These are phyloP conservation scores for Gymnocephalus cernua DNA, from an alignment of 2,113 vertebrate species.

Conservation along the genomic window DNA sequence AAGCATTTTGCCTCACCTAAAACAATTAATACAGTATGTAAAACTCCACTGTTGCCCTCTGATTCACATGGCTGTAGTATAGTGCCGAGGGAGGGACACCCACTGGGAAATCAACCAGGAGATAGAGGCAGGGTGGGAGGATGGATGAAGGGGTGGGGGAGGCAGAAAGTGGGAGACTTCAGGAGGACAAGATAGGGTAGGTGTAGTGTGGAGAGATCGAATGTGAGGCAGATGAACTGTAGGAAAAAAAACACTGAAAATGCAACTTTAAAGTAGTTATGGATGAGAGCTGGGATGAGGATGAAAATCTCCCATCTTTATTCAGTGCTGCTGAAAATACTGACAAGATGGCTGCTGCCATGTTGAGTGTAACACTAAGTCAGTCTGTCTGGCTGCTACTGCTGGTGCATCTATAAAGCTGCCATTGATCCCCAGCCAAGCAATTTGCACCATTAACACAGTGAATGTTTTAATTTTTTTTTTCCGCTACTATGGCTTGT, in stretches of 20 bases:
- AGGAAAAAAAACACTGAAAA: conserved; percentile 13
- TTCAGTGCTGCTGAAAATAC: conserved; percentile 44
- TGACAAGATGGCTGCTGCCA: conserved; percentile 69
- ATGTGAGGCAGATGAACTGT: conserved; percentile 15
- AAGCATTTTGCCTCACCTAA: background rate
- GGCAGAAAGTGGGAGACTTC: background rate
- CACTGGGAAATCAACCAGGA: conserved; percentile 52
- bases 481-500: conserved; percentile 27
- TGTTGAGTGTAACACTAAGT: conserved; percentile 45
- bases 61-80: conserved; percentile 54
- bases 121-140: conserved; percentile 26
- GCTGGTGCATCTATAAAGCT: conserved; percentile 61
- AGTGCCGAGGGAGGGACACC: conserved; percentile 29
- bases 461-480: conserved; percentile 62
- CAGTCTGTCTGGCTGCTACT: conserved; percentile 45
- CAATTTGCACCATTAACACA: conserved; percentile 67
- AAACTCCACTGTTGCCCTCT: conserved; percentile 44
- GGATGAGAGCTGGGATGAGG: background rate
- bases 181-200: background rate
- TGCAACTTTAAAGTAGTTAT: background rate
- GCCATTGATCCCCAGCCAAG: conserved; percentile 60
- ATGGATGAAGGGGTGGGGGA: conserved; percentile 39
- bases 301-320: conserved; percentile 40
- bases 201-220: background rate
- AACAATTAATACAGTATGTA: conserved; percentile 13